phyloP scores from a whole-genome alignment of 2,797 vertebrate genomes.

The Pipistrellus pipistrellus region DNA sequence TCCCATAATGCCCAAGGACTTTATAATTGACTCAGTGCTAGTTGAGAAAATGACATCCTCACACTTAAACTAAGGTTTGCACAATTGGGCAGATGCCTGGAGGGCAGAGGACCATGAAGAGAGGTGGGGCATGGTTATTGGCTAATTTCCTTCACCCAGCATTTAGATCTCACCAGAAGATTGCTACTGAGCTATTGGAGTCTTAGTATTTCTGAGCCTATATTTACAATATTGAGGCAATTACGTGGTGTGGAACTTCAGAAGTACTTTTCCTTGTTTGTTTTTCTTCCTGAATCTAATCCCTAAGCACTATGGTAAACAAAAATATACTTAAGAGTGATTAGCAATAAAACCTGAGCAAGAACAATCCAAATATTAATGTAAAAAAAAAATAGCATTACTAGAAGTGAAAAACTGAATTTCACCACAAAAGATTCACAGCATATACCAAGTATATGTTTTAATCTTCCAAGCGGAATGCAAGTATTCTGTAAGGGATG shows the following conservation, averaged over 20 bases:
- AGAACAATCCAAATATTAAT: slow-evolving; percentile 83
- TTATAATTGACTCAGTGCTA: neutral
- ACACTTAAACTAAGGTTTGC: slow-evolving; percentile 20
- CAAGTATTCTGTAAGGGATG: slow-evolving; percentile 79
- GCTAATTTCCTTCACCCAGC: neutral
- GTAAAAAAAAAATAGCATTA: slow-evolving; percentile 88
- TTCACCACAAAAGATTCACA: slow-evolving; percentile 79
- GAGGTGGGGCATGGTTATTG: neutral
- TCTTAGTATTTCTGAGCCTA: slow-evolving; percentile 64
- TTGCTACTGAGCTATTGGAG: slow-evolving; percentile 4
- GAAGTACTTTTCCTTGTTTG: slow-evolving; percentile 81
- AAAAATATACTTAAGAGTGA: slow-evolving; percentile 81
- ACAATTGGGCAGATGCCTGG: slow-evolving; percentile 46
- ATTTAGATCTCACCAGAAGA: slow-evolving; percentile 48
- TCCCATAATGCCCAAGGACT: slow-evolving; percentile 45
- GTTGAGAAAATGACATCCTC: slow-evolving; percentile 22
- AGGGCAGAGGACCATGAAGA: rapidly evolving
- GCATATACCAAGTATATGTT: slow-evolving; percentile 65
- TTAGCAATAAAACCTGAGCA: slow-evolving; percentile 82
- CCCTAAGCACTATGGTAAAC: slow-evolving; percentile 78
- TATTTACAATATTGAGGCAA: slow-evolving; percentile 77
- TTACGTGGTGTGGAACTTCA: slow-evolving; percentile 73
- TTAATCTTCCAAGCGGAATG: slow-evolving; percentile 66
- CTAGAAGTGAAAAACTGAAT: slow-evolving; percentile 83
- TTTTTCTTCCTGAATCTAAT: slow-evolving; percentile 85